phyloP scores from a whole-genome alignment of 2,797 vertebrate species.

The Anableps anableps region DNA sequence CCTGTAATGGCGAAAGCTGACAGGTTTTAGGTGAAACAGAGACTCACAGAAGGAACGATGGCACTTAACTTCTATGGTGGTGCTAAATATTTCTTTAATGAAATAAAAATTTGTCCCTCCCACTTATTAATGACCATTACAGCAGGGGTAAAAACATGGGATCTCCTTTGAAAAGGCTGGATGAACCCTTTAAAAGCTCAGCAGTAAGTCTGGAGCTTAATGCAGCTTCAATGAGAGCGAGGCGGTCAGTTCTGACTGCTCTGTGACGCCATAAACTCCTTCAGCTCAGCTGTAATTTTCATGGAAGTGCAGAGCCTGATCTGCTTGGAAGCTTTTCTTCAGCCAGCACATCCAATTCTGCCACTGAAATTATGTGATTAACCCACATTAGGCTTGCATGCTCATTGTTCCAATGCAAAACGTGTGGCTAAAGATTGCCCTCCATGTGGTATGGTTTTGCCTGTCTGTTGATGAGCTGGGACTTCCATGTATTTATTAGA shows the following conservation, averaged over 20 bases:
- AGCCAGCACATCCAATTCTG: slow-evolving; percentile 51
- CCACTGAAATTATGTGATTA: slow-evolving; percentile 22
- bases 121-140: slow-evolving; percentile 7
- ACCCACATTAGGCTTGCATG: slow-evolving; percentile 15
- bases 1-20: background rate
- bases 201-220: slow-evolving; percentile 49
- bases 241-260: slow-evolving; percentile 37
- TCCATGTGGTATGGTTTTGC: background rate
- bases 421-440: background rate
- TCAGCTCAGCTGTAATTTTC: slow-evolving; percentile 38
- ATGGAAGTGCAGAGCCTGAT: slow-evolving; percentile 53
- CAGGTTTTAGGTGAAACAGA: background rate
- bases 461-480: background rate
- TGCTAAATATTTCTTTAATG: background rate
- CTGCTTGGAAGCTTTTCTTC: slow-evolving; percentile 56
- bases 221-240: slow-evolving; percentile 30
- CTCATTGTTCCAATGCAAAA: background rate
- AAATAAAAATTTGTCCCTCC: background rate
- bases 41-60: background rate
- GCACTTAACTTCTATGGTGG: background rate
- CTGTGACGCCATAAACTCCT: slow-evolving; percentile 47
- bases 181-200: slow-evolving; percentile 45
- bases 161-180: background rate
- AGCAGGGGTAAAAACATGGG: background rate
- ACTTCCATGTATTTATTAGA: background rate